phyloP scores from a whole-genome alignment of 2,888 invertebrate genomes.

The Phorcus lineatus region DNA sequence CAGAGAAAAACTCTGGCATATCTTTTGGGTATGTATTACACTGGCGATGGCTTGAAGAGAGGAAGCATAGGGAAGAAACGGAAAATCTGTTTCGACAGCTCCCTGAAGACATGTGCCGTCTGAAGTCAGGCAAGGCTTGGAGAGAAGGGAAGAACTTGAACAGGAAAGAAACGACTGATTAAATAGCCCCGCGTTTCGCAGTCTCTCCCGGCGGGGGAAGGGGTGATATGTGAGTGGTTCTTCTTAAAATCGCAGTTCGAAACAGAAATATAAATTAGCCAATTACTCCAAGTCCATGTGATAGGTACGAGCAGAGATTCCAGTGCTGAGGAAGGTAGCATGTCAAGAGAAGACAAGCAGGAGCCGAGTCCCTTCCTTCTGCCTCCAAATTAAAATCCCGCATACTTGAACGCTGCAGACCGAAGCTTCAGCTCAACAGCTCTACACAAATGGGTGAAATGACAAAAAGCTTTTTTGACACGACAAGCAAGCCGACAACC shows the following conservation, averaged over 20 bases:
- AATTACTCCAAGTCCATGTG: background rate
- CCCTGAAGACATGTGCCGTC: constrained; percentile 6
- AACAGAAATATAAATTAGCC: constrained; percentile 22
- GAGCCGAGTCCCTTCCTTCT: background rate
- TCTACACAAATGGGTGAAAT: constrained; percentile 17
- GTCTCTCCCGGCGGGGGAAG: background rate
- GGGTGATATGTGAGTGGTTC: constrained; percentile 13
- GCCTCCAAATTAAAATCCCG: background rate
- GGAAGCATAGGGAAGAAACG: background rate
- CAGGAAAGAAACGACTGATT: background rate
- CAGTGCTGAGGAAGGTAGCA: background rate
- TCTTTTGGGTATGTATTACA: constrained; percentile 11
- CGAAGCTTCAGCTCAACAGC: background rate
- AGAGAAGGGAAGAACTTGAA: background rate
- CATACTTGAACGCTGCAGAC: background rate
- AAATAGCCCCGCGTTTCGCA: background rate
- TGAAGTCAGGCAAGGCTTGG: background rate
- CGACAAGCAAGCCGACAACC: background rate
- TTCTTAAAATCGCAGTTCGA: constrained; percentile 10
- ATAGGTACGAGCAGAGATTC: background rate
- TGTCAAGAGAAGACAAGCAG: background rate
- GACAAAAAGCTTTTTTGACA: constrained; percentile 14
- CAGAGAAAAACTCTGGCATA: constrained; percentile 3
- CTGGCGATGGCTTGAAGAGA: background rate
- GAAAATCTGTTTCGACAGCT: background rate